Evolutionary conservation across 2,113 vertebrate genomes (phyloP).

Genomic region (Apeltes quadracus): DNA sequence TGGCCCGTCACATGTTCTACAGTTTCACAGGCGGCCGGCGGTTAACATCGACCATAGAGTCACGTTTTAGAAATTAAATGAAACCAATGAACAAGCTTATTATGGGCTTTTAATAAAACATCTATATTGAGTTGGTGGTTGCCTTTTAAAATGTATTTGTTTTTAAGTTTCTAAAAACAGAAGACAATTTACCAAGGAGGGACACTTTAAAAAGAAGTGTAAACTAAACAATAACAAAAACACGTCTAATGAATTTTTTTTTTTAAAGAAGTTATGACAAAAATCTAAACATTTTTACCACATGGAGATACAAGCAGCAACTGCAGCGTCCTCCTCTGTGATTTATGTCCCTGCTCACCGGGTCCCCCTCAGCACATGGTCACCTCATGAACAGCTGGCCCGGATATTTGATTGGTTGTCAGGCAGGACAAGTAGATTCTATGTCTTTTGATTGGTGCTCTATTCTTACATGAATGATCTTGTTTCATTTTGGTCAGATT

Average conservation of each 20-base stretch:
- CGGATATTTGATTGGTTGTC: slow-evolving; percentile 70
- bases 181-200: slow-evolving; percentile 12
- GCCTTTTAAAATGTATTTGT: neutral
- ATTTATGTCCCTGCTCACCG: slow-evolving; percentile 63
- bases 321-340: slow-evolving; percentile 62
- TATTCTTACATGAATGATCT: slow-evolving; percentile 65
- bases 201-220: slow-evolving; percentile 46
- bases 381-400: slow-evolving; percentile 73
- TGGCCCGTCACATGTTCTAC: slow-evolving; percentile 27
- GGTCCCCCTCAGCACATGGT: slow-evolving; percentile 62
- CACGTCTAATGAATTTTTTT: slow-evolving; percentile 54
- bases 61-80: slow-evolving; percentile 13
- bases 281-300: slow-evolving; percentile 56
- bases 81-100: slow-evolving; percentile 21
- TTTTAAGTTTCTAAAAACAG: slow-evolving; percentile 7
- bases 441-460: slow-evolving; percentile 64
- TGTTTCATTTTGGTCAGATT: slow-evolving; percentile 60
- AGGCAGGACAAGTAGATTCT: slow-evolving; percentile 36
- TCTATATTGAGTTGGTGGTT: neutral
- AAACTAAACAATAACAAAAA: slow-evolving; percentile 64
- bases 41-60: slow-evolving; percentile 29
- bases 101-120: slow-evolving; percentile 1
- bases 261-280: slow-evolving; percentile 59
- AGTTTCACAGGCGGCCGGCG: slow-evolving; percentile 18
- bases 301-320: slow-evolving; percentile 59